These are phyloP conservation scores for Pocillopora verrucosa DNA, from an alignment of 64 coral and sea anemone genomes.

Conservation along the genomic window DNA sequence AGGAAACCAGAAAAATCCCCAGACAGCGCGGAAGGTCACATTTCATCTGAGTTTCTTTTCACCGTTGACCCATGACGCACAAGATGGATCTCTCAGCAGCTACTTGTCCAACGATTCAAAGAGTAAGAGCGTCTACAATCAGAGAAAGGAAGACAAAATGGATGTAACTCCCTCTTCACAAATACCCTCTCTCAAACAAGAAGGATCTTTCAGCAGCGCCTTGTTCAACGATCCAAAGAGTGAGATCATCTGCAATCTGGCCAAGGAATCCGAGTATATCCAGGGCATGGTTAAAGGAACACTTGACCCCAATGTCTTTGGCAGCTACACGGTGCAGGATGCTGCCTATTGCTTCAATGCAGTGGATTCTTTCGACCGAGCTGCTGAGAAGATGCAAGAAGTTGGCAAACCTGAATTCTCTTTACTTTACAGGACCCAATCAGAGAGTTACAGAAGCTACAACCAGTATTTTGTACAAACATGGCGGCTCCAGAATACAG, in stretches of 20 bases:
- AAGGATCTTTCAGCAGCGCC: background rate
- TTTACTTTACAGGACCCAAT: conserved; percentile 45
- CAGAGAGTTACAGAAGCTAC: conserved; percentile 43
- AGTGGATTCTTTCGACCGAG: conserved; percentile 27
- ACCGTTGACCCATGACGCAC: too few species aligned
- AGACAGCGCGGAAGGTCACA: too few species aligned
- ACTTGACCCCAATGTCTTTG: conserved; percentile 42
- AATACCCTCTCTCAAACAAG: background rate
- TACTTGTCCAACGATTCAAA: conserved; percentile 18
- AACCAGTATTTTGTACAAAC: conserved; percentile 25
- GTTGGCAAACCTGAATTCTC: conserved; percentile 13
- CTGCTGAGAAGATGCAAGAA: conserved; percentile 18
- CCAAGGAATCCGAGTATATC: conserved; percentile 27
- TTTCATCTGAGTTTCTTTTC: too few species aligned
- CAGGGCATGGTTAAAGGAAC: conserved; percentile 35
- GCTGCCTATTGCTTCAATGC: conserved; percentile 56
- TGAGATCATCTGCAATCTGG: conserved; percentile 27
- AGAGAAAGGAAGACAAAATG: conserved; percentile 12
- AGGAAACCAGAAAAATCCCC: too few species aligned
- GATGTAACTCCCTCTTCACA: too few species aligned
- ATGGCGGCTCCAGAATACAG: conserved; percentile 41
- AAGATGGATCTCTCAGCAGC: background rate
- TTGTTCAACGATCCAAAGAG: conserved; percentile 31
- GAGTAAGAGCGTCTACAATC: conserved; percentile 26
- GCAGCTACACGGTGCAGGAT: conserved; percentile 69